A percentile compares a stretch with the other conserved stretches of the same genome.
These are phyloP conservation scores for Allolobophora icterica DNA, from an alignment of 2,888 invertebrate genomes.

Conservation along the genomic window DNA sequence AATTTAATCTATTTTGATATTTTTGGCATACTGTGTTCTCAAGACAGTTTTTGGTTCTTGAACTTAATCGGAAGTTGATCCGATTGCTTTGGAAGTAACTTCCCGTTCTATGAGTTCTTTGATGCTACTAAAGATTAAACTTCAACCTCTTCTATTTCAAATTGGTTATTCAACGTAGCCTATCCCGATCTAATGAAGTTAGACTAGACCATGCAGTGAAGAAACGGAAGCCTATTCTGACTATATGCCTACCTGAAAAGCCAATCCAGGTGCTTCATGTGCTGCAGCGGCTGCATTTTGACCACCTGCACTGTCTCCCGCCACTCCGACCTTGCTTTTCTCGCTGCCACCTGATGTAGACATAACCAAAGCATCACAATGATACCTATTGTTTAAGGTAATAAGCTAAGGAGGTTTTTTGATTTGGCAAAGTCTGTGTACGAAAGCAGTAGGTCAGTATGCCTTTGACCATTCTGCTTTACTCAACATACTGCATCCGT, in stretches of 20 bases:
- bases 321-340: conserved; percentile 57
- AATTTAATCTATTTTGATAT: no score
- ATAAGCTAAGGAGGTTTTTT: not conserved
- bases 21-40: no score
- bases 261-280: conserved; percentile 54
- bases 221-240: not conserved
- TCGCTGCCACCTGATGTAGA: conserved; percentile 53
- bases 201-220: not conserved
- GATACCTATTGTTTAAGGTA: not conserved
- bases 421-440: not conserved
- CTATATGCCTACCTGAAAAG: conserved; percentile 52
- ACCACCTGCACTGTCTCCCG: conserved; percentile 58
- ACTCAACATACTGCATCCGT: not conserved
- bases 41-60: not conserved
- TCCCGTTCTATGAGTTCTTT: not conserved
- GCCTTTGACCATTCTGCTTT: not conserved
- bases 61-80: not conserved
- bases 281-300: conserved; percentile 57
- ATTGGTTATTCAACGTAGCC: not conserved
- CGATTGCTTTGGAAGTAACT: not conserved
- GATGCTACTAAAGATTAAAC: not conserved
- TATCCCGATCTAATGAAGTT: not conserved
- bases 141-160: not conserved
- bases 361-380: not conserved
- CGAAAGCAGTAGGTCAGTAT: not conserved